Evolutionary conservation across 2,888 invertebrate genomes (phyloP), one percentile per base, ranked within the genome.

Genomic region (Harmothoe impar): DNA sequence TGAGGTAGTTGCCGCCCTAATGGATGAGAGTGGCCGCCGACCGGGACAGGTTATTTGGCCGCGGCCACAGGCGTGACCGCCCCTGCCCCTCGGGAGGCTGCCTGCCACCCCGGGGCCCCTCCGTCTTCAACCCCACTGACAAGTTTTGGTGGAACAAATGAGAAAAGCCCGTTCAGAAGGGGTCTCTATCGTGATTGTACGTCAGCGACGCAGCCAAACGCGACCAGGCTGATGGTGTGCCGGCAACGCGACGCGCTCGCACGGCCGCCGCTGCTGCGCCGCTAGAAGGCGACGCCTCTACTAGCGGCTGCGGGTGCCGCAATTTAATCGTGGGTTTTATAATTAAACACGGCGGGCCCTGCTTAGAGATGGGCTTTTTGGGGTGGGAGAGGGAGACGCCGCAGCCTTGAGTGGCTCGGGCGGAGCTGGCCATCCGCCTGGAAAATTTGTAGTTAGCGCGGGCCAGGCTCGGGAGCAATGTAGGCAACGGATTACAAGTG

Each of bases 61-160:
- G 86, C 56, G 56, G 54, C 54, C 86, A 86, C 86, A 31, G 56
- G 31, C 86, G 86, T 86, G 86, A 86, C 86, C 86, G 86, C 86
- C 86, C 86, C 56, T 86, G 86, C 54, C 86, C 86, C 86, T 56
- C 86, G 86, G 86, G 86, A 86, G 86, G 86, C 56, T 17, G 54
- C n/a, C 56, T 52, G 86, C 56, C 86, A 86, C 89, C 89, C 89
- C 62, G 89, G 62, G 62, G 43, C 35, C 89, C 72, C 43, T 89
- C 72, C 89, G 62, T 89, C 89, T 89, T 89, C 89, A 43, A 43
- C 62, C 89, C 62, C 89, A 56, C 68, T 89, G 89, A 89, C 89
- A 89, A 62, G 72, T 68, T 72, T 89, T 89, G 89, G 62, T 68
- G 89, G 89, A 89, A 89, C 89, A 89, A 89, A 89, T 89, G 62